Evolutionary conservation across 2,113 vertebrate genomes (phyloP), one percentile per base, ranked within the genome.

Genomic region (Taurulus bubalis): DNA sequence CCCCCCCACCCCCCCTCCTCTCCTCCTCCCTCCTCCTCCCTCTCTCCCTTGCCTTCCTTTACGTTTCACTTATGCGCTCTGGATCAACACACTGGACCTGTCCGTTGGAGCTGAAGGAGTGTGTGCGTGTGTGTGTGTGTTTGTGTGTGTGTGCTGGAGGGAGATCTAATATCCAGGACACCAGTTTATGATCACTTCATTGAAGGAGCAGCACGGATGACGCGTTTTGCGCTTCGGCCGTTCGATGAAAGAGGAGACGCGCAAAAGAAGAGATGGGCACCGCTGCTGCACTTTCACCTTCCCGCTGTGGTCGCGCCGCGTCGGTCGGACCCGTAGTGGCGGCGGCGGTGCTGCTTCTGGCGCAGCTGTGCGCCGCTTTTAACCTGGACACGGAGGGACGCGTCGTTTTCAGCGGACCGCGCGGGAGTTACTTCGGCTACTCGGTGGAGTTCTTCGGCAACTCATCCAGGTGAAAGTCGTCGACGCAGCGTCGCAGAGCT

Each of bases 371-470:
- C 69, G 71, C 77, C 1, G 79, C 90, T 4, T 94, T 94, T 87
- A 94, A 94, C 77, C 58, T 94, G 85, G 93, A 94, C 84, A 34
- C 83, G 15, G 90, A 93, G 70, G 26, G 28, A 0, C 85, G 91
- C 65, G 71, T 90, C 3, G 90, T 92, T 59, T 93, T 92, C 81
- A 75, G 63, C 18, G 93, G 93, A 77, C 85, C 90, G 1, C 59
- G 0, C 67, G 86, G 90, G 6, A 94, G 91, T 91, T 91, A 91
- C 11, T 94, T 93, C 70, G 93, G 93, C 5, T 94, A 92, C 24
- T 92, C 93, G 0, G 90, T 94, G 85, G 93, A 94, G 34, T 93
- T 94, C 82, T 89, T 89, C 79, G 34, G 28, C 0, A 82, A 85
- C 83, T 72, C 90, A n/a, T 83, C 90, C 82, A 91, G 92, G 93